A percentile compares a stretch with the other conserved stretches of the same genome.
Evolutionary conservation across 2,888 invertebrate genomes (phyloP).

Genomic region (Tetranychus piercei): DNA sequence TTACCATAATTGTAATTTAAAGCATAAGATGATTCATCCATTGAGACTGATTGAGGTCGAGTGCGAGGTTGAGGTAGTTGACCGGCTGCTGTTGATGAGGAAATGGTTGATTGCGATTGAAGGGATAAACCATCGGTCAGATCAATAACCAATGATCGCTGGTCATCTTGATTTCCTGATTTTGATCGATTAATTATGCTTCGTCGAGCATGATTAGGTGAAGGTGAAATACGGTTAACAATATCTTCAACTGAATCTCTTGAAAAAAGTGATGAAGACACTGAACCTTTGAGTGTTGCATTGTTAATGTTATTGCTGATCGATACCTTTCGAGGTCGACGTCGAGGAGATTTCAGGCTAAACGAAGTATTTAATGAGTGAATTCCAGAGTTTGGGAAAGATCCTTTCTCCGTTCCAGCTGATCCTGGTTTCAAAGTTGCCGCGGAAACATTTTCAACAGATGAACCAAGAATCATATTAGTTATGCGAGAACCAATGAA

Average conservation of each 20-base stretch:
- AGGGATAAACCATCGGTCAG: background rate
- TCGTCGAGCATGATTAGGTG: background rate
- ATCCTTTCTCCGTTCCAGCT: background rate
- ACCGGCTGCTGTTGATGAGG: background rate
- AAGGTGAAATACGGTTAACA: background rate
- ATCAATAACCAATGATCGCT: background rate
- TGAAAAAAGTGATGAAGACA: background rate
- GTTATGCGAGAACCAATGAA: slow-evolving; percentile 19
- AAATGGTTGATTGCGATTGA: background rate
- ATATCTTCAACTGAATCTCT: background rate
- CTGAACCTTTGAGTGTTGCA: background rate
- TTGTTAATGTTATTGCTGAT: background rate
- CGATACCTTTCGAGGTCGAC: background rate
- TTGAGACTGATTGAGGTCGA: background rate
- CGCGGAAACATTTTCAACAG: background rate
- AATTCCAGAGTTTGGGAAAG: background rate
- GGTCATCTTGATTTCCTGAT: background rate
- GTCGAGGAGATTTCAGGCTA: background rate
- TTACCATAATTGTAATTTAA: background rate
- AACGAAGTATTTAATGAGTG: background rate
- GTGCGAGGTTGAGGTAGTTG: background rate
- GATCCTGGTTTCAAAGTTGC: background rate
- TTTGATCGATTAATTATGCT: background rate
- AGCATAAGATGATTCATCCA: background rate
- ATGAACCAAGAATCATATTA: slow-evolving; percentile 22